Evolutionary conservation across 2,797 vertebrate genomes (phyloP), one percentile per base, ranked within the genome.

Genomic region (Cephalopachus bancanus): DNA sequence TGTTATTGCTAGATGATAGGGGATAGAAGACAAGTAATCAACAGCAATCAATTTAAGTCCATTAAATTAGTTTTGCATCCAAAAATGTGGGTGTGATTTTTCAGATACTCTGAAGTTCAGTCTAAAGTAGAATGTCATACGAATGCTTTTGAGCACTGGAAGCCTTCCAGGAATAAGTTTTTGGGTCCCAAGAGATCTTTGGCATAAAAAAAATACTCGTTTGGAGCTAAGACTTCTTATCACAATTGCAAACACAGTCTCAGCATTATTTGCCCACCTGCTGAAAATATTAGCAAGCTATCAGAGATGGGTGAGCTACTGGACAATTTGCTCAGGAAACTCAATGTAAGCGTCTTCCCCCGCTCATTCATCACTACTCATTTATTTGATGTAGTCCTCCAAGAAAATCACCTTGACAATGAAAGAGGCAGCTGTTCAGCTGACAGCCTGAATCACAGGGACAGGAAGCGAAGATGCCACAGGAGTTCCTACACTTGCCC

Each of bases 351-450:
- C 16, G 92, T 83, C 6, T 93, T 59, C 55, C 93, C 51, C 28
- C 67, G 51, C 19, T 92, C 33, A 65, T 81, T 71, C 93, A 26
- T 0, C 0, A 19, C 93, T 93, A 11, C 24, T 85, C 89, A 88
- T 86, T 97, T 12, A 12, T 37, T 71, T 55, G 86, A 67, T 64
- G 2, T 22, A 26, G 44, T 87, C 64, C 71, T 95, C 55, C 2
- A 11, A 92, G 83, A 85, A 97, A 96, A 69, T 26, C 57, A 85
- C 81, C 78, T 83, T 91, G 88, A 96, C 30, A 90, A 91, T 28
- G 89, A 92, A 96, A 95, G 57, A 92, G 96, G 74, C 76, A 93
- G 65, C 65, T 96, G 7, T 84, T 84, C 92, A 17, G 44, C 57
- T 94, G 78, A 71, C 51, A 96, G 26, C 65, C 92, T 89, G 59